Base-by-base conservation (phyloP, 2,888 invertebrate species). In the Luperina nickerlii region DNA sequence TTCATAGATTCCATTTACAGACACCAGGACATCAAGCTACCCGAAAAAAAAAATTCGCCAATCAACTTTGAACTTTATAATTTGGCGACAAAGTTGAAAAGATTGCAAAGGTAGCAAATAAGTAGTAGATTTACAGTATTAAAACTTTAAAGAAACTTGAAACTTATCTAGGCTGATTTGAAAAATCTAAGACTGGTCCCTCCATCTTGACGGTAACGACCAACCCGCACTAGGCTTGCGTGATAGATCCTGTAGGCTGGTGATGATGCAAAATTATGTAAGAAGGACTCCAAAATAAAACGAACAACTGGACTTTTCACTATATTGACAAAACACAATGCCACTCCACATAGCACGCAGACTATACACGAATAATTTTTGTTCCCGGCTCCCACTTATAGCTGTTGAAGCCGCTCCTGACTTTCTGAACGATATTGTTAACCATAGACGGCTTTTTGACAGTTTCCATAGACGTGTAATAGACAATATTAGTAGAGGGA, bases 331-430 rank as follows among this genome's bases (percentile, higher is more conserved):
- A 82, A 79, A 83, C 79, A 84, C 76, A 84, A 90, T 89, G 89
- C 78, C 89, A 91, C 91, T 88, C 78, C 90, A 90, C 87, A 83
- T 74, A 79, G 82, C 83, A 87, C 71, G 75, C 54, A 70, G 51
- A 65, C 92, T 85, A 96, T 38, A 95, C 94, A 76, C 93, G 93
- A 74, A 96, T 95, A 79, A 95, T 95, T 83, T 94, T 95, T 3
- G 94, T 95, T 0, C 94, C 95, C 0, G 96, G 95, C 82, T 96
- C 95, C 96, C 96, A 96, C 32, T 92, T 94, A 77, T 96, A 96
- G 3, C 72, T 85, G 45, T 88, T 91, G 7, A 85, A 57, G 24
- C 91, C 90, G 6, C 86, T 92, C 0, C 91, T 88, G 0, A 92
- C 90, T 54, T 93, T 93, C 24, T 91, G 87, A 0, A 92, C 91